Conservation (phyloP, 2,797 vertebrate genomes). For the Babyrousa celebensis region DNA sequence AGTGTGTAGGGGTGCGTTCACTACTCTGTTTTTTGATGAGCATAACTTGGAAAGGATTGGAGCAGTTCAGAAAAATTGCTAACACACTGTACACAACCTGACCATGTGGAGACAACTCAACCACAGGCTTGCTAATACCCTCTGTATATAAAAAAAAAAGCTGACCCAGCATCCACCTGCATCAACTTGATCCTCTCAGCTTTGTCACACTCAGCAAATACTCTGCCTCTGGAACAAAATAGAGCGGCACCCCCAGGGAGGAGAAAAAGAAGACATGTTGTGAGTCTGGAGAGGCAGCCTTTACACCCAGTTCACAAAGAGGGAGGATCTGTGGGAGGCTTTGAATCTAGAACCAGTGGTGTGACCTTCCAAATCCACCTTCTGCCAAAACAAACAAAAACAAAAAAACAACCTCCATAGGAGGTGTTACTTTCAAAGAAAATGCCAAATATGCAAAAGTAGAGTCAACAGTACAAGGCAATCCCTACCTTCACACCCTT, state of each 20-base stretch:
- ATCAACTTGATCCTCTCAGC: constrained; percentile 70
- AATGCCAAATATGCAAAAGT: background rate
- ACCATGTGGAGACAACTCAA: background rate
- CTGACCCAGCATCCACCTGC: constrained; percentile 82
- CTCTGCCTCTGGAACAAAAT: background rate
- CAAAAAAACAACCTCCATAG: background rate
- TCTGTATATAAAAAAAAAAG: constrained; percentile 78
- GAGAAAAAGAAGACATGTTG: background rate
- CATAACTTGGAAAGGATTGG: constrained; percentile 62
- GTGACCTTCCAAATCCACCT: background rate
- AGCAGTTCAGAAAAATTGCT: constrained; percentile 66
- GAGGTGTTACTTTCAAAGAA: constrained; percentile 28
- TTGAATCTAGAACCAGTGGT: background rate
- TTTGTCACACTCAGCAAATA: constrained; percentile 66
- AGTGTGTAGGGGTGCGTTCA: background rate
- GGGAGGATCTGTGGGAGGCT: background rate
- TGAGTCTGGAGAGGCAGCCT: background rate
- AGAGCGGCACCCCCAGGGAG: background rate
- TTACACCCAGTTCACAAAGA: background rate
- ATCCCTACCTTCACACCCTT: background rate
- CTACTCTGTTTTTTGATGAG: constrained; percentile 45
- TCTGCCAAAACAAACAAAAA: background rate
- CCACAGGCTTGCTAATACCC: constrained; percentile 46
- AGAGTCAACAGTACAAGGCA: background rate
- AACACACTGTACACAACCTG: constrained; percentile 47